Base-by-base conservation (phyloP, 1,140 invertebrate genomes). In the Drosophila truncata region DNA sequence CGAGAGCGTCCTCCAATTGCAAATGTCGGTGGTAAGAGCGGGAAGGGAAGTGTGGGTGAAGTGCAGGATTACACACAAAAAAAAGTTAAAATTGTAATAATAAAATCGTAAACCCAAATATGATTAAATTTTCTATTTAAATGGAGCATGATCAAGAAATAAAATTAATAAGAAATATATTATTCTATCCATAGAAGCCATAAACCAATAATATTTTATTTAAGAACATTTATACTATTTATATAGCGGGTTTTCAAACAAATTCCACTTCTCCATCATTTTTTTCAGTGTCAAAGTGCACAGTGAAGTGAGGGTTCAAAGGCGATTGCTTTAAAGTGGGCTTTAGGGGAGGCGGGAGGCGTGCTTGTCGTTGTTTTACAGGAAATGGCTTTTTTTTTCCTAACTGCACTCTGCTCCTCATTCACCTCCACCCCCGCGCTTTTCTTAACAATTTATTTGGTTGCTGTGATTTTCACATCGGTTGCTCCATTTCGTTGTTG, bases 401-500 rank as follows among this genome's bases (percentile, higher is more conserved):
- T 35, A 78, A 67, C 74, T 77, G 52, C 86, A 82, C 80, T 78
- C 80, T 82, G 55, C 75, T 63, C 46, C 66, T 35, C 44, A 47
- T 72, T 47, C 70, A 46, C 55, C 65, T 37, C 39, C 52, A 20
- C 9, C 27, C 52, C 39, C n/a, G 16, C 64, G 25, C 63, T 63
- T 76, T 76, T 58, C 66, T 41, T 72, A 49, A 72, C 39, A 75
- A 54, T 55, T 69, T 75, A 59, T 69, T 60, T 63, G 13, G 18
- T 79, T 62, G 41, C 61, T 67, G 50, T 58, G 59, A 67, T 80
- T 72, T 80, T 58, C 57, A 72, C 70, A 76, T 87, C 82, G 83
- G 72, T 75, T 90, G 80, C 81, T 90, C 84, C 80, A 81, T 84
- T 88, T 88, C 72, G 83, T 73, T 75, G 82, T 76, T 78, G 81